Percentiles rank a stretch among this genome's conserved stretches.
These are phyloP conservation scores for Leptinotarsa peninsularis DNA, from an alignment of 2,888 invertebrate genomes.

Conservation along the genomic window DNA sequence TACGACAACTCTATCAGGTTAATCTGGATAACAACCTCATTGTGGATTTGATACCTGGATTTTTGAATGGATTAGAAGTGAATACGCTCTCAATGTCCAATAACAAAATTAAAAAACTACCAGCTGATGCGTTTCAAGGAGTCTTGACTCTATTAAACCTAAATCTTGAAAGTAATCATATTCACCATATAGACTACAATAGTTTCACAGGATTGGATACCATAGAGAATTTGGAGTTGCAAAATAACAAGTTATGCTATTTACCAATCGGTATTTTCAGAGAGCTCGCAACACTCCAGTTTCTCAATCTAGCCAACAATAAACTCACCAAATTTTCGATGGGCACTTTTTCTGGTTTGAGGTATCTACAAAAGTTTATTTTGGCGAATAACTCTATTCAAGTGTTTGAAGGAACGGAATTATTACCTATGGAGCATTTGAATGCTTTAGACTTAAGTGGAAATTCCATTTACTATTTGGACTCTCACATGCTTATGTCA, in stretches of 20 bases:
- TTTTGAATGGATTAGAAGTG: constrained; percentile 56
- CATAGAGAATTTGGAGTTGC: constrained; percentile 58
- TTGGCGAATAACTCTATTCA: constrained; percentile 58
- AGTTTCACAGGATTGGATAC: constrained; percentile 55
- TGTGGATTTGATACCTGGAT: constrained; percentile 51
- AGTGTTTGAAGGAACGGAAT: constrained; percentile 54
- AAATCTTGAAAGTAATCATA: constrained; percentile 59
- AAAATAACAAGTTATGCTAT: constrained; percentile 57
- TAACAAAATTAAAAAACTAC: constrained; percentile 56
- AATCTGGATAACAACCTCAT: constrained; percentile 58
- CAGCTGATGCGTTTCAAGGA: constrained; percentile 55
- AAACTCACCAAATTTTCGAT: constrained; percentile 55
- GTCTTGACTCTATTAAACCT: constrained; percentile 54
- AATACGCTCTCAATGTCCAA: constrained; percentile 54
- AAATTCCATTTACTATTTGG: constrained; percentile 59
- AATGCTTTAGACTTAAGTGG: constrained; percentile 59
- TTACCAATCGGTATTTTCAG: constrained; percentile 60
- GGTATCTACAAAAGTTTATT: constrained; percentile 53
- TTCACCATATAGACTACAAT: constrained; percentile 53
- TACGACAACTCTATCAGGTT: constrained; percentile 58
- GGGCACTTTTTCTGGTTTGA: constrained; percentile 60
- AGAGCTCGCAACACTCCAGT: constrained; percentile 50
- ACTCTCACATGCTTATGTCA: constrained; percentile 53
- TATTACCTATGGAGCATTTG: constrained; percentile 56
- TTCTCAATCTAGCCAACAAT: constrained; percentile 58